A percentile compares a stretch with the other conserved stretches of the same genome.
phyloP scores from a whole-genome alignment of 1,140 invertebrate species.

The Sitophilus oryzae region DNA sequence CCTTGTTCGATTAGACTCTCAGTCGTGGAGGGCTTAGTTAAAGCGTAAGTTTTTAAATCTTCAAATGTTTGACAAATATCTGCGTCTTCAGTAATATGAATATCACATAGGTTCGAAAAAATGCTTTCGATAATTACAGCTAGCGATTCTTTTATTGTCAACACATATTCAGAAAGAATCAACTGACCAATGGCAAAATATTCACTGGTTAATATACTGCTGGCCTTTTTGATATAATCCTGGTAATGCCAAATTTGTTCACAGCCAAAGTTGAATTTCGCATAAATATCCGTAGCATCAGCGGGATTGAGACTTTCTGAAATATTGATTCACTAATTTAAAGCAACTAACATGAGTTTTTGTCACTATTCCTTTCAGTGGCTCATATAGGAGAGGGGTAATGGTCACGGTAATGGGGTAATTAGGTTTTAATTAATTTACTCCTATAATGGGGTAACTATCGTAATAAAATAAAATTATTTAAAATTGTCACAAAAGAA shows the following conservation, averaged over 20 bases:
- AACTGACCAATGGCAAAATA: slow-evolving; percentile 55
- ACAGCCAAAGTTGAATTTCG: slow-evolving; percentile 51
- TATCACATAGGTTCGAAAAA: slow-evolving; percentile 45
- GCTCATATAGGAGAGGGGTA: no score
- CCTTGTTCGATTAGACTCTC: slow-evolving; percentile 60
- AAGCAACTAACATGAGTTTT: no score
- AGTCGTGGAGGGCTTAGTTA: slow-evolving; percentile 60
- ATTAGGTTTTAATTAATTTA: no score
- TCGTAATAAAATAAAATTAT: no score
- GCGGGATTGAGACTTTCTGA: not conserved
- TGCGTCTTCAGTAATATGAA: slow-evolving; percentile 47
- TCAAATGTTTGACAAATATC: slow-evolving; percentile 60
- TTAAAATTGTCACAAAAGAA: no score
- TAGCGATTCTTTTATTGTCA: slow-evolving; percentile 45
- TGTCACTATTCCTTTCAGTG: no score
- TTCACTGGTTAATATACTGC: slow-evolving; percentile 54
- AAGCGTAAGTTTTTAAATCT: slow-evolving; percentile 51
- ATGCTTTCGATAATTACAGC: slow-evolving; percentile 46
- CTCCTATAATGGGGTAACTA: no score
- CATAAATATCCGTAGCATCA: slow-evolving; percentile 38
- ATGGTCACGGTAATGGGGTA: no score
- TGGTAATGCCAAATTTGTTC: slow-evolving; percentile 57
- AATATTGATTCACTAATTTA: no score
- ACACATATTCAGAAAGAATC: slow-evolving; percentile 47
- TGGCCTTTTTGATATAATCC: slow-evolving; percentile 52